Base-by-base conservation (phyloP, 2,888 invertebrate species). In the Stomorhina lunata region DNA sequence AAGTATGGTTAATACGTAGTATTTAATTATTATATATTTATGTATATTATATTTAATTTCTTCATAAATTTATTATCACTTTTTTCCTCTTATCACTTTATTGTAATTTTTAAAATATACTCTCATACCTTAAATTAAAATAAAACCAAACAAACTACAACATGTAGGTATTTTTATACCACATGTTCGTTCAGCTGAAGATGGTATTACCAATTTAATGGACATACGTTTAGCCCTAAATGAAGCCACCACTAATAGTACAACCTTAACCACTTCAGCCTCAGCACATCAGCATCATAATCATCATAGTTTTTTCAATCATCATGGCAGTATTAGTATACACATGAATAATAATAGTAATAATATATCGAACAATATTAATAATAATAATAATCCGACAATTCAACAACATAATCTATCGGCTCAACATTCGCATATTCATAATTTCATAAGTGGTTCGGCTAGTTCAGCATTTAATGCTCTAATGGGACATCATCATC, bases 171-270 rank as follows among this genome's bases (percentile, higher is more conserved):
- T 91, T 84, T 91, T 90, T 86, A 87, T 88, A 84, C 86, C 89
- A 83, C 85, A 85, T 32, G 85, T 86, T 83, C 90, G 88, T 76
- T 86, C 86, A 86, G 88, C 87, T 55, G 87, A 87, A 72, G 89
- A 88, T 78, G 86, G 87, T 80, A 88, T 89, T 68, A 90, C 91
- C 50, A 91, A 91, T 85, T 87, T 90, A 78, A 87, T 90, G 84
- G 91, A 91, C 71, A 90, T 89, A 84, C 89, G 91, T 20, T 88
- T 89, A 48, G 89, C 91, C 40, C 80, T 90, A 57, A 90, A 90
- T 84, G 90, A 90, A 85, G 90, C 90, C 72, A 90, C 90, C 25
- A 43, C 55, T 40, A 79, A 59, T 55, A 59, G 57, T 61, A 34
- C 50, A 48, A 20, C 59, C 4, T 43, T 61, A 10, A 45, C 72